Evolutionary conservation across 2,797 vertebrate species (phyloP), one percentile per base, ranked within the genome.

Genomic region (Helostoma temminkii): DNA sequence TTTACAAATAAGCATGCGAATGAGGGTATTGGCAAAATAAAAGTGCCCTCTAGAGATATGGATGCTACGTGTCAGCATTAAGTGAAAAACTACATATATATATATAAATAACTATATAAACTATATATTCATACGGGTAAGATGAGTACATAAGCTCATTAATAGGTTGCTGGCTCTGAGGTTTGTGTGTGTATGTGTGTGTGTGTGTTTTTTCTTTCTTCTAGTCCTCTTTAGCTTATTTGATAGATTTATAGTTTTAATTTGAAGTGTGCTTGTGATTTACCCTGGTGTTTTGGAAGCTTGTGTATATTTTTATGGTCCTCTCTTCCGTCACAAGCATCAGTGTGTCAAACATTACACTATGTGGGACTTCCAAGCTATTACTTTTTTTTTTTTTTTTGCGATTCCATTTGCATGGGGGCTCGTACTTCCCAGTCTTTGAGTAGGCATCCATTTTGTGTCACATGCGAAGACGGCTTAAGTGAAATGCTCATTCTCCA

Each of bases 51-150:
- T 74, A 67, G 82, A 78, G 61, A 74, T 87, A 80, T 80, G 78
- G 82, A 89, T 89, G 82, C 88, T 84, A 90, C 50, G 30, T 78
- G 84, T 93, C 83, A 81, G 62, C 89, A 74, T 89, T 80, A 90
- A 87, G 84, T 89, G 58, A 89, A 84, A 84, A 66, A 76, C 62
- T 82, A 67, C 59, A 62, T 73, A 60, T 79, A 72, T 74, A 64
- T 73, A 81, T 82, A 87, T 77, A 84, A 76, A 90, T 90, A 82
- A 77, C 72, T 86, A 90, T 92, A 90, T 86, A 85, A 90, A 89
- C 82, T 88, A 82, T 92, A 90, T 91, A 91, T 93, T 92, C 80
- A 93, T 95, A 95, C 94, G 94, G 94, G 94, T 95, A 94, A 92
- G 89, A 86, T 89, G 90, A 91, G 87, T 86, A 80, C 67, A 78